Evolutionary conservation across 2,888 invertebrate species (phyloP), one percentile per base, ranked within the genome.

Genomic region (Tachina fera): DNA sequence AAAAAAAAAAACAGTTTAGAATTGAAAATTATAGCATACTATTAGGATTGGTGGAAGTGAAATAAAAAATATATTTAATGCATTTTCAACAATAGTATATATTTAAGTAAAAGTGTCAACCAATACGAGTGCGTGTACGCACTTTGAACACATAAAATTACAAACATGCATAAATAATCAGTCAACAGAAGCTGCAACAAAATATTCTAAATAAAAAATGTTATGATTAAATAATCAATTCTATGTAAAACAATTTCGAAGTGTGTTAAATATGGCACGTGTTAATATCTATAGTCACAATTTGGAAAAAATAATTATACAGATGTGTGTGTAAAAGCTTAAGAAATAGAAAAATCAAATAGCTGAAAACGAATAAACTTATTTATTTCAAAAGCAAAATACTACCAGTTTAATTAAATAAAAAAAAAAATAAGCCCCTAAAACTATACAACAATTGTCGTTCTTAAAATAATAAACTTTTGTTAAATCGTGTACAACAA

Each of bases 181-280:
- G 0, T 19, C 19, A 63, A 63, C 51, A 53, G 3, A 1, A 13
- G n/a, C n/a, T 63, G 63, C 22, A 75, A 53, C 22, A 58, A 67
- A 14, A 9, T 31, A 41, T 22, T 14, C 19, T 43, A 47, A n/a
- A 19, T 22, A 47, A 75, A 68, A 70, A 75, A 56, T 70, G 75
- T 65, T 43, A 65, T 83, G 72, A 78, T 78, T 77, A 78, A 83
- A 83, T 83, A 83, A 78, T 83, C 71, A 83, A 72, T 60, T 67
- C 39, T 39, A n/a, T n/a, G 39, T 19, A 53, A 53, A 71, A 61
- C 9, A 60, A 45, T 19, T 39, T 6, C 13, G 41, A 47, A 70
- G 31, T 51, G 49, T 78, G 47, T 45, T 56, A 72, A 63, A 83
- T 65, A 61, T 68, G 65, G 49, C 77, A 83, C 67, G 77, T 83